Percentiles rank a stretch among this genome's conserved stretches.
Conservation (phyloP, 1,140 invertebrate species). For the Nymphalis io region DNA sequence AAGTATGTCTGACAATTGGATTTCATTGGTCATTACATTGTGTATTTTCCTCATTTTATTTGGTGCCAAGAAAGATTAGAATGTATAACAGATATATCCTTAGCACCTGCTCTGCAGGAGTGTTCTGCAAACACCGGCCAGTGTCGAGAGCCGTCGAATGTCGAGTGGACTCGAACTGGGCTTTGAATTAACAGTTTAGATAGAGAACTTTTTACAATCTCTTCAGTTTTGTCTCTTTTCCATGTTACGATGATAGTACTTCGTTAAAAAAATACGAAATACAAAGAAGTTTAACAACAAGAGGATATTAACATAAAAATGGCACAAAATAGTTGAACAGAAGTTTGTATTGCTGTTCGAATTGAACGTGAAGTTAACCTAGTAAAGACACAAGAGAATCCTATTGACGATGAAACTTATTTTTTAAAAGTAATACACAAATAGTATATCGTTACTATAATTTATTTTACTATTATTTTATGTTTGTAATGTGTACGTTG, state of each 20-base stretch:
- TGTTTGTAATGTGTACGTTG: no score
- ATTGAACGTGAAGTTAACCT: no score
- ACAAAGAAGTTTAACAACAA: no score
- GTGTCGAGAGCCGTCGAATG: slow-evolving; percentile 14
- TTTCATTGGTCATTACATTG: neutral
- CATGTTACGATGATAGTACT: neutral
- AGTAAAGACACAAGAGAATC: no score
- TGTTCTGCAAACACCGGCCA: slow-evolving; percentile 13
- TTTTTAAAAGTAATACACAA: no score
- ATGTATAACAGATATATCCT: neutral
- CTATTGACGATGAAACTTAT: no score
- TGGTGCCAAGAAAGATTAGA: slow-evolving; percentile 6
- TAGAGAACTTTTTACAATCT: neutral
- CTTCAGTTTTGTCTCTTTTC: neutral
- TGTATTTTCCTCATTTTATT: neutral
- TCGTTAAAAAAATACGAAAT: no score
- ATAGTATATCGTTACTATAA: no score
- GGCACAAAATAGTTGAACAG: no score
- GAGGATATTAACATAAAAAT: no score
- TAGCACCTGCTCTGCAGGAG: slow-evolving; percentile 6
- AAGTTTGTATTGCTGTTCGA: no score
- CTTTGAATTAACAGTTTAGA: slow-evolving; percentile 7
- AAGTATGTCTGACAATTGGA: neutral
- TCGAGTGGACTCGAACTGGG: slow-evolving; percentile 2
- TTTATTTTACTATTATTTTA: no score